Conservation (phyloP, 2,113 vertebrate species). For the Burhinus bistriatus region DNA sequence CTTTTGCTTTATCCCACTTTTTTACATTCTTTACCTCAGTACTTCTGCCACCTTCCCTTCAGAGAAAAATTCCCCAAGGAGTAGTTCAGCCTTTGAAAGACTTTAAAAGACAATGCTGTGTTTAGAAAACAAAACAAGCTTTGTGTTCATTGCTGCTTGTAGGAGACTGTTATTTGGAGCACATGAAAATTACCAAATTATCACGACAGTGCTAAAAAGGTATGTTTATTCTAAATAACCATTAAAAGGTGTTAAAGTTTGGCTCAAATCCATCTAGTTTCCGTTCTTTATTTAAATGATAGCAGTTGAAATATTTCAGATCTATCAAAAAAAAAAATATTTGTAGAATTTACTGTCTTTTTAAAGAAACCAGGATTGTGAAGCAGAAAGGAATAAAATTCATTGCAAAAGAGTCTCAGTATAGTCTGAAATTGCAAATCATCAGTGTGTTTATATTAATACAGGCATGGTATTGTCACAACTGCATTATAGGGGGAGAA, state of each 20-base stretch:
- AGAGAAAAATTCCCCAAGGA: neutral
- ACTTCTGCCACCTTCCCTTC: neutral
- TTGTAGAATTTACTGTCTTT: neutral
- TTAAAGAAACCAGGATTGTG: neutral
- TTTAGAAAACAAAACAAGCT: slow-evolving; percentile 6
- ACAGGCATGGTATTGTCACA: neutral
- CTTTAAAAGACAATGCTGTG: neutral
- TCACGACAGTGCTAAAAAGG: neutral
- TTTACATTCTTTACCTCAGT: neutral
- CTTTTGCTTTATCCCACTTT: neutral
- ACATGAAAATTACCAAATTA: neutral
- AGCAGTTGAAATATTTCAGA: neutral
- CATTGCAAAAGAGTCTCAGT: neutral
- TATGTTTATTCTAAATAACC: neutral
- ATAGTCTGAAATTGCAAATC: neutral
- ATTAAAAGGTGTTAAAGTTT: neutral
- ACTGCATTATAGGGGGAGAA: neutral
- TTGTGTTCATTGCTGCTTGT: neutral
- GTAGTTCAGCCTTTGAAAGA: neutral
- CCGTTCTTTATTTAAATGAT: neutral
- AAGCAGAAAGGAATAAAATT: neutral
- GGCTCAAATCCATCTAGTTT: neutral
- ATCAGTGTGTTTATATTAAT: neutral
- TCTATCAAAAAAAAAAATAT: neutral
- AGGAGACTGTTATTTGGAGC: neutral